A percentile compares a stretch with the other conserved stretches of the same genome.
Evolutionary conservation across 1,140 invertebrate species (phyloP).

Genomic region (Hyposmocoma kahamanoa): DNA sequence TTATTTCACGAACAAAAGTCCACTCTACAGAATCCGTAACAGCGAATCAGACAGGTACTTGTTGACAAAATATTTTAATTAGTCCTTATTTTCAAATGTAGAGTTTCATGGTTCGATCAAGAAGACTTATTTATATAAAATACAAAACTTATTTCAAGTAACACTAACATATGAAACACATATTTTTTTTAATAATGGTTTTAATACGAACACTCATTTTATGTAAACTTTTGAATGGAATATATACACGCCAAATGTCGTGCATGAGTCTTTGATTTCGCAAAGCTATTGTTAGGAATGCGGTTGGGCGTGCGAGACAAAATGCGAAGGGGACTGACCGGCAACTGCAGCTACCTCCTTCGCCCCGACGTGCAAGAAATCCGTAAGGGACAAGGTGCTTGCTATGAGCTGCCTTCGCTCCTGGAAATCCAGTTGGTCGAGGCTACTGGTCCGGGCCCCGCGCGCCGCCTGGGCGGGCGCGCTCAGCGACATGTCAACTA

Average conservation of each 20-base stretch:
- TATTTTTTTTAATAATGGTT: no score
- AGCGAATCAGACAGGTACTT: no score
- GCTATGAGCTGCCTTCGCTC: conserved; percentile 92
- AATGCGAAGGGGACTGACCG: conserved; percentile 49
- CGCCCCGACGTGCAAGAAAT: conserved; percentile 86
- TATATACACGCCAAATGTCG: conserved; percentile 16
- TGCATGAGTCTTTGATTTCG: conserved; percentile 33
- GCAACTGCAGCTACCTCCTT: conserved; percentile 76
- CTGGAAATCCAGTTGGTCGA: conserved; percentile 93
- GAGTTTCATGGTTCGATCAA: no score
- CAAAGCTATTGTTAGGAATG: conserved; percentile 51
- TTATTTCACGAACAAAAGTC: no score
- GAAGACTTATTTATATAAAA: no score
- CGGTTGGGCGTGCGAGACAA: conserved; percentile 22
- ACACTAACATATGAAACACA: no score
- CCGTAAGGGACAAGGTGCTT: conserved; percentile 88
- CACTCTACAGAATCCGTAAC: no score
- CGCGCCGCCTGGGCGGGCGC: conserved; percentile 66
- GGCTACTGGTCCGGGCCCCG: conserved; percentile 81
- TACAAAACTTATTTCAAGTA: no score
- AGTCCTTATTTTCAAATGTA: no score
- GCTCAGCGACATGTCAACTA: conserved; percentile 71
- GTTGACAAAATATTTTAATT: no score
- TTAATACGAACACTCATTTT: no score
- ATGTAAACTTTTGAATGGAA: no score